These are phyloP conservation scores for Dicyrtoma fusca DNA, from an alignment of 2,888 invertebrate species.

Conservation along the genomic window DNA sequence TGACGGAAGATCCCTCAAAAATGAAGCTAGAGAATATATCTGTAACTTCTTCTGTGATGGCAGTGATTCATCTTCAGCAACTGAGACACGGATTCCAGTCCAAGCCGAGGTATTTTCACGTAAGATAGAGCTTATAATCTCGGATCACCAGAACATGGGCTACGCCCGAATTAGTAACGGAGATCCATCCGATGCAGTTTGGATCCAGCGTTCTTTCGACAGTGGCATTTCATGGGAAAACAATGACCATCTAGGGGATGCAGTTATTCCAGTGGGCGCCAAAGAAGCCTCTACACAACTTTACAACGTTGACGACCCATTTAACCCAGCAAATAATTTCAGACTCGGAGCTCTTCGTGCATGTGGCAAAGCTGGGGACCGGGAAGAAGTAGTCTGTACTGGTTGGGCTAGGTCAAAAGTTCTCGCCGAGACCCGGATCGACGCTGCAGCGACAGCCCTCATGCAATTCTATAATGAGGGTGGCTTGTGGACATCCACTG, in stretches of 20 bases:
- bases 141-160: conserved; percentile 51
- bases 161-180: conserved; percentile 47
- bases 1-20: not conserved
- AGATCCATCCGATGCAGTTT: conserved; percentile 43
- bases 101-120: conserved; percentile 41
- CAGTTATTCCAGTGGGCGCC: conserved; percentile 40
- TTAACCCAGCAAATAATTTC: not conserved
- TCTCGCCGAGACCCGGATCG: conserved; percentile 27
- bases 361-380: conserved; percentile 41
- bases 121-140: conserved; percentile 43
- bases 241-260: conserved; percentile 40
- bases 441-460: conserved; percentile 43
- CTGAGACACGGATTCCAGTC: conserved; percentile 34
- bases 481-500: conserved; percentile 39
- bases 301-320: conserved; percentile 52
- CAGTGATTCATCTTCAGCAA: conserved; percentile 36
- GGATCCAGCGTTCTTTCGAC: conserved; percentile 52
- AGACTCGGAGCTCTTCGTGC: conserved; percentile 49
- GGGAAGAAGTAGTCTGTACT: conserved; percentile 37
- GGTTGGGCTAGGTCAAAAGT: conserved; percentile 41
- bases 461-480: conserved; percentile 42
- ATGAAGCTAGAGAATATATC: conserved; percentile 9
- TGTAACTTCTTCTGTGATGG: conserved; percentile 54
- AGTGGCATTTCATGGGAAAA: conserved; percentile 44
- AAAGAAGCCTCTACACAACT: conserved; percentile 31